These are phyloP conservation scores for Microcebus ravelobensis DNA, from an alignment of 2,113 vertebrate species.

Conservation along the genomic window DNA sequence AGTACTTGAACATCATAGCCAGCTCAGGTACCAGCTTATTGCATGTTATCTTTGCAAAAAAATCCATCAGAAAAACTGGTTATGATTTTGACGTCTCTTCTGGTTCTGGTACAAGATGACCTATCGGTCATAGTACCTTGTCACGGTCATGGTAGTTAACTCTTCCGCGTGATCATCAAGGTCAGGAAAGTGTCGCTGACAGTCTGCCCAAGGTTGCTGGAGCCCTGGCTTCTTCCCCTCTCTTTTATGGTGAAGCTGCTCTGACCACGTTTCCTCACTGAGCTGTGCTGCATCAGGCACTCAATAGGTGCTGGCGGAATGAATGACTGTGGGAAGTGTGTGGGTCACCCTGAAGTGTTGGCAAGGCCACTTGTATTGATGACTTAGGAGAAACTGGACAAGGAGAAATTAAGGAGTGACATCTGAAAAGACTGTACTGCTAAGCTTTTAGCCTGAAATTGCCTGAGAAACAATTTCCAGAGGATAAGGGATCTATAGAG, in stretches of 20 bases:
- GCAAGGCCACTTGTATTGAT: neutral
- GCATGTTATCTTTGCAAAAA: neutral
- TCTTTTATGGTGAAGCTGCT: neutral
- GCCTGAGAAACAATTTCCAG: neutral
- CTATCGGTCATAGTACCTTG: neutral
- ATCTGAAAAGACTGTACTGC: neutral
- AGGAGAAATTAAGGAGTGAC: neutral
- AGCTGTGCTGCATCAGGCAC: no score
- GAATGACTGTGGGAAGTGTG: neutral
- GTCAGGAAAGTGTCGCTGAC: neutral
- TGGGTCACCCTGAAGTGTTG: neutral
- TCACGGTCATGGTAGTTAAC: accelerated
- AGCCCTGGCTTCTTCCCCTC: neutral
- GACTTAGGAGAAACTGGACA: neutral
- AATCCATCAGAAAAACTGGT: neutral
- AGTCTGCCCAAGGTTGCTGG: neutral
- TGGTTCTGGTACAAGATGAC: neutral
- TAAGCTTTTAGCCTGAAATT: neutral
- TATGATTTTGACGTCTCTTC: neutral
- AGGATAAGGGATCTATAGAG: neutral
- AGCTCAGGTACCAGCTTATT: neutral
- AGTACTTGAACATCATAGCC: neutral
- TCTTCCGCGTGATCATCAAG: neutral
- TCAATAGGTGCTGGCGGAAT: neutral
- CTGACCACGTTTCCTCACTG: neutral